These are phyloP conservation scores for Mugil cephalus DNA, from an alignment of 2,113 vertebrate species.

Conservation along the genomic window DNA sequence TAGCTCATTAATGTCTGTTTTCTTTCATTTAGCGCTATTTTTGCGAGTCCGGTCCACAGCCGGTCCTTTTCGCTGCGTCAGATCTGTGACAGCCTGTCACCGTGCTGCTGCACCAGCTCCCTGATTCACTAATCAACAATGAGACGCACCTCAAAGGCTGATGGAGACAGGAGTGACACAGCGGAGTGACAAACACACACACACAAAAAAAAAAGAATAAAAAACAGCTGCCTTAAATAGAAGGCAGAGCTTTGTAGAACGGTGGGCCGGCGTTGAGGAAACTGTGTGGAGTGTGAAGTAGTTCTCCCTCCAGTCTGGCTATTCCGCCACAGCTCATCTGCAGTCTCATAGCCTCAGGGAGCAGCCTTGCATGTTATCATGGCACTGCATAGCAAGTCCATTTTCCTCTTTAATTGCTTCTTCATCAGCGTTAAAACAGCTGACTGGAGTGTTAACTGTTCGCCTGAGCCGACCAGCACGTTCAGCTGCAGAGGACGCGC, in stretches of 20 bases:
- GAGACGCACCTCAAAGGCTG: conserved; percentile 54
- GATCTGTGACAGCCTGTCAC: conserved; percentile 68
- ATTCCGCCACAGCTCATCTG: conserved; percentile 23
- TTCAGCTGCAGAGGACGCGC: conserved; percentile 7
- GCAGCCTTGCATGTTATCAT: conserved; percentile 43
- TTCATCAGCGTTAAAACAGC: conserved; percentile 59
- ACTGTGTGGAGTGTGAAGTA: conserved; percentile 6
- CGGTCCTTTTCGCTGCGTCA: conserved; percentile 54
- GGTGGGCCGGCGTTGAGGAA: conserved; percentile 19
- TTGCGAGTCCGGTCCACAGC: conserved; percentile 59
- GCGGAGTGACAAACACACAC: conserved; percentile 42
- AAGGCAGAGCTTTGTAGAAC: conserved; percentile 13
- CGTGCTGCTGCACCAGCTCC: conserved; percentile 31
- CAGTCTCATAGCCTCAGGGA: conserved; percentile 48
- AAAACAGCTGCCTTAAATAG: conserved; percentile 47
- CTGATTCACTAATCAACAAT: conserved; percentile 45
- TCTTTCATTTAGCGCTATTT: conserved; percentile 75
- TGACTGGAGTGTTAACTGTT: conserved; percentile 16
- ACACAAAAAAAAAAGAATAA: neutral
- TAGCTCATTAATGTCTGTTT: conserved; percentile 71
- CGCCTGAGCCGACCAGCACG: conserved; percentile 12
- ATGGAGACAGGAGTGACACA: conserved; percentile 17
- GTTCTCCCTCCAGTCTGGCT: conserved; percentile 4
- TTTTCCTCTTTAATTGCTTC: conserved; percentile 48
- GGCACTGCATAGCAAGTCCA: conserved; percentile 31